A percentile compares a stretch with the other conserved stretches of the same genome.
Conservation (phyloP, 2,888 invertebrate species). For the Sycophila texana region DNA sequence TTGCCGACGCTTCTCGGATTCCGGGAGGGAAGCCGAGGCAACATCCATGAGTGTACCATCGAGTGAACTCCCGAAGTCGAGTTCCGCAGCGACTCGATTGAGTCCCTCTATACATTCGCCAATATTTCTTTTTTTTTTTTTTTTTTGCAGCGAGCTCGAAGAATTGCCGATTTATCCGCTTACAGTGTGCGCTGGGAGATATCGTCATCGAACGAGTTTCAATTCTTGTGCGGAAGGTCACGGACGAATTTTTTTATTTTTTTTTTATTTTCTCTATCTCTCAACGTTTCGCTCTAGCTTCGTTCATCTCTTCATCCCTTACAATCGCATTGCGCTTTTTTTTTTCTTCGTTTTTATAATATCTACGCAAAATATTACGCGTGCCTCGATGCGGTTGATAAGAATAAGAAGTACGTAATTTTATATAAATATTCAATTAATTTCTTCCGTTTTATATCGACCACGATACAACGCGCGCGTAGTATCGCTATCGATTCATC, state of each 20-base stretch:
- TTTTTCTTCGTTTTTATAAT: constrained; percentile 29
- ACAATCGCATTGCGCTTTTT: constrained; percentile 22
- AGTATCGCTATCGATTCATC: constrained; percentile 62
- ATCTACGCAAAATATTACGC: constrained; percentile 56
- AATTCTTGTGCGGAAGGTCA: constrained; percentile 69
- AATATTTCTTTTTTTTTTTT: neutral
- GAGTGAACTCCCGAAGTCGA: constrained; percentile 27
- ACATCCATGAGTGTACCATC: neutral
- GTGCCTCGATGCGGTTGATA: constrained; percentile 55
- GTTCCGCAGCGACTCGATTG: neutral
- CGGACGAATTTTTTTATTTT: constrained; percentile 65
- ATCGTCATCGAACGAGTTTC: constrained; percentile 74
- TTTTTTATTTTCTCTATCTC: constrained; percentile 17
- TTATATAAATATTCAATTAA: constrained; percentile 57
- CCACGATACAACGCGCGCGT: constrained; percentile 58
- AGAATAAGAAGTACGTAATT: constrained; percentile 49
- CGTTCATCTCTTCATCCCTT: constrained; percentile 30
- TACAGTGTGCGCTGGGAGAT: constrained; percentile 14
- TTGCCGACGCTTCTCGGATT: too few species aligned
- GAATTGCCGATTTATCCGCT: constrained; percentile 54
- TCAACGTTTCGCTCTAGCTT: neutral
- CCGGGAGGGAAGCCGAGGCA: too few species aligned
- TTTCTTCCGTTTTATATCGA: constrained; percentile 55
- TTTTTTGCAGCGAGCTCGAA: constrained; percentile 25
- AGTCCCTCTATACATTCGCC: too few species aligned